These are phyloP conservation scores for Himantopus leucocephalus DNA, from an alignment of 2,113 vertebrate genomes.

Conservation along the genomic window DNA sequence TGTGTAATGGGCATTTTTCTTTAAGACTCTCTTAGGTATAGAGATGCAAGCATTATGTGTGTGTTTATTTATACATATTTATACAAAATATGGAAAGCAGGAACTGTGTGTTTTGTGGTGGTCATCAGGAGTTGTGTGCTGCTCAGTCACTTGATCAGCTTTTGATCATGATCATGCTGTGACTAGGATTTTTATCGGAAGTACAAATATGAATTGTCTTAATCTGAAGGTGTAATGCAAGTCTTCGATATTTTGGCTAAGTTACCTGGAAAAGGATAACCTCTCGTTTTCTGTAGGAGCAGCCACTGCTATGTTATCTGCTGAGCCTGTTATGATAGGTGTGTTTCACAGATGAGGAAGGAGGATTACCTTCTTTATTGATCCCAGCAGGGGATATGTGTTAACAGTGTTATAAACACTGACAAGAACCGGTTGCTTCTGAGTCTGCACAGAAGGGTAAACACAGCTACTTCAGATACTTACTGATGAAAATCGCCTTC, in stretches of 20 bases:
- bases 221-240: background rate
- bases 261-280: background rate
- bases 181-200: background rate
- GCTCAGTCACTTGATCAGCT: background rate
- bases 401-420: background rate
- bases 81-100: background rate
- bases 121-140: background rate
- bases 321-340: background rate
- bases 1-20: background rate
- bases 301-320: background rate
- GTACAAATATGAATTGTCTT: background rate
- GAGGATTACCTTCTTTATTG: background rate
- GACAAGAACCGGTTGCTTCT: background rate
- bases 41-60: background rate
- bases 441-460: background rate
- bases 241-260: background rate
- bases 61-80: background rate
- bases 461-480: background rate
- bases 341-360: background rate
- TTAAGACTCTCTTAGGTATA: background rate
- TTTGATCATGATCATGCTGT: background rate
- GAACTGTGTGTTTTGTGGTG: background rate
- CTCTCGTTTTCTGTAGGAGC: rapidly evolving
- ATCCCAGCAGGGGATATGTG: background rate
- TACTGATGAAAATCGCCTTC: background rate